Percentiles rank a stretch among this genome's conserved stretches.
Evolutionary conservation across 2,797 vertebrate species (phyloP).

Genomic region (Melopsittacus undulatus): DNA sequence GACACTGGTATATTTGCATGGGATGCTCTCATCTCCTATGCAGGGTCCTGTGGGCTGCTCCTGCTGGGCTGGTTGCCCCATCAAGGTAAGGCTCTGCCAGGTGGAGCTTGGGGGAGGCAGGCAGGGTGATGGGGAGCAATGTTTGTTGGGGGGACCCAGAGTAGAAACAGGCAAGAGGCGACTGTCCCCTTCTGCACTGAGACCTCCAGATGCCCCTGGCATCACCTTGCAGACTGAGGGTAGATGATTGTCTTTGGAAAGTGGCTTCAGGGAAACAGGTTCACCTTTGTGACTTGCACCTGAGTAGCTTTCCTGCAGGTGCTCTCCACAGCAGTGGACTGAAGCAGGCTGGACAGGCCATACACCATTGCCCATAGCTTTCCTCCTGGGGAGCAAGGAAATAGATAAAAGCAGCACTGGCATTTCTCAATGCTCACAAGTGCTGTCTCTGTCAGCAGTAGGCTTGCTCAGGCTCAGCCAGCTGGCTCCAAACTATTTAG

Average conservation of each 20-base stretch:
- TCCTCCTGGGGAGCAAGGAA: neutral
- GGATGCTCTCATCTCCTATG: neutral
- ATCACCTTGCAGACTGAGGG: neutral
- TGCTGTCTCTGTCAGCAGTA: neutral
- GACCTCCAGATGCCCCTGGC: neutral
- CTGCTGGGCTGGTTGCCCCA: neutral
- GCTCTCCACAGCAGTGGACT: neutral
- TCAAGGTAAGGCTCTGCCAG: neutral
- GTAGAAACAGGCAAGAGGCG: neutral
- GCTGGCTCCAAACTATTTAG: neutral
- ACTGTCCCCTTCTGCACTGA: neutral
- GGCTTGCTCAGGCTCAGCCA: neutral
- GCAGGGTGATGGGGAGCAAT: neutral
- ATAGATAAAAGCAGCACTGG: neutral
- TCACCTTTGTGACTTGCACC: rapidly evolving
- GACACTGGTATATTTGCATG: rapidly evolving
- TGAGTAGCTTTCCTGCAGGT: neutral
- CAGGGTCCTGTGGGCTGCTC: neutral
- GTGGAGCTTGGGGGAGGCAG: neutral
- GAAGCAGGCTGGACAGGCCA: neutral
- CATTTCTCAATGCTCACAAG: neutral
- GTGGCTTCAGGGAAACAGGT: neutral
- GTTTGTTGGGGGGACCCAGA: neutral
- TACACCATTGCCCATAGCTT: neutral
- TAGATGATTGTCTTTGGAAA: neutral